Evolutionary conservation across 2,797 vertebrate genomes (phyloP).

Genomic region (Oreonectes daqikongensis): DNA sequence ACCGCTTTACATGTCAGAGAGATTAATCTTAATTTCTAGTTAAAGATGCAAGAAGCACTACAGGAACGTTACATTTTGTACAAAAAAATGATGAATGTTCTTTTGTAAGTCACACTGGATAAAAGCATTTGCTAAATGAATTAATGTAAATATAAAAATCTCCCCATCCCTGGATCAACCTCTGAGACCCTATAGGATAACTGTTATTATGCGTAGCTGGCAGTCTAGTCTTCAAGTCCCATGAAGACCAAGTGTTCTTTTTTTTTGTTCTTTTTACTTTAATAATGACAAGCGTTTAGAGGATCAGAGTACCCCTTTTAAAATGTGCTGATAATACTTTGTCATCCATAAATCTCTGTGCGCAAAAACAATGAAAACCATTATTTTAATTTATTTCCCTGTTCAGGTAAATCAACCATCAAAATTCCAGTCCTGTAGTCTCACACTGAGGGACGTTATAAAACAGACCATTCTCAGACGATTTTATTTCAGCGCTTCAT

Average conservation of each 20-base stretch:
- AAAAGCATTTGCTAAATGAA: no score
- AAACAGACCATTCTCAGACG: constrained; percentile 38
- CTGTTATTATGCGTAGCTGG: neutral
- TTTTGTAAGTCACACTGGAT: no score
- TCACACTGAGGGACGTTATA: constrained; percentile 31
- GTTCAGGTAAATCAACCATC: constrained; percentile 33
- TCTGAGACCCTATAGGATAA: no score
- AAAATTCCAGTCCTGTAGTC: constrained; percentile 14
- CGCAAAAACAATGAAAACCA: neutral
- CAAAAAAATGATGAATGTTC: no score
- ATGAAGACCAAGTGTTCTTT: no score
- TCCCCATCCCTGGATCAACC: no score
- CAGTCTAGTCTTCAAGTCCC: no score
- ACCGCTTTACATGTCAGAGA: no score
- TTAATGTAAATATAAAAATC: no score
- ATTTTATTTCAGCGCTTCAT: constrained; percentile 36
- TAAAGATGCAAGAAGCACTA: no score
- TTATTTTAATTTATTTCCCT: neutral
- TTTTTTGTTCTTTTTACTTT: neutral
- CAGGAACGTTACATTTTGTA: no score
- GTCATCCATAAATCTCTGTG: neutral
- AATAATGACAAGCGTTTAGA: neutral
- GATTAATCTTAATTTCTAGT: no score
- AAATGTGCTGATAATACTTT: neutral
- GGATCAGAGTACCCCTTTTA: neutral